Conservation (phyloP, 2,797 vertebrate genomes). For the Merluccius polli region DNA sequence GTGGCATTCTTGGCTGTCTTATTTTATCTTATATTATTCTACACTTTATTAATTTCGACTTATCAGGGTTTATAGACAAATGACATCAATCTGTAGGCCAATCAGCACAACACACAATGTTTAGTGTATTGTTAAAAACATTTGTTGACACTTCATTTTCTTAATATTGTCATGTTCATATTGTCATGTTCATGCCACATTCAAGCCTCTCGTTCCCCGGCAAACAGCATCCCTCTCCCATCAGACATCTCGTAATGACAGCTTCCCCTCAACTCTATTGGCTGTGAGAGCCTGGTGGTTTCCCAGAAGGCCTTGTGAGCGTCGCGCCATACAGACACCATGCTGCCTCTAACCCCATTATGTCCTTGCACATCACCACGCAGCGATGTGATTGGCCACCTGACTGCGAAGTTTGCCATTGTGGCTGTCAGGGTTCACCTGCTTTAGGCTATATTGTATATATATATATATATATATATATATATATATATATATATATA, state of each 20-base stretch:
- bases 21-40: no score
- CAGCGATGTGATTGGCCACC: neutral
- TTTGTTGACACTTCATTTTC: no score
- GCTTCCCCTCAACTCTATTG: slow-evolving; percentile 36
- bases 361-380: slow-evolving; percentile 60
- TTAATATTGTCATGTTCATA: neutral
- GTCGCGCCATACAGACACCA: slow-evolving; percentile 38
- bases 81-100: neutral
- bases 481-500: no score
- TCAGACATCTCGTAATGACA: slow-evolving; percentile 48
- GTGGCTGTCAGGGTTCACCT: neutral
- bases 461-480: no score
- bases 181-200: neutral
- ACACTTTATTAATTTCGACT: neutral
- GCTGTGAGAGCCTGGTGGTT: slow-evolving; percentile 31
- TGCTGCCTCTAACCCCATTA: slow-evolving; percentile 67
- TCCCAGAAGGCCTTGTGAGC: slow-evolving; percentile 56
- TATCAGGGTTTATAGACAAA: neutral
- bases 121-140: neutral
- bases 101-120: neutral
- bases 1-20: neutral
- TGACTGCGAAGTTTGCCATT: neutral
- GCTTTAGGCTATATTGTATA: neutral
- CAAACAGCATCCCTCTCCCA: slow-evolving; percentile 20
- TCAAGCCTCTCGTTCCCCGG: slow-evolving; percentile 7